A percentile compares a stretch with the other conserved stretches of the same genome.
These are phyloP conservation scores for Neostethus bicornis DNA, from an alignment of 2,797 vertebrate species.

Conservation along the genomic window DNA sequence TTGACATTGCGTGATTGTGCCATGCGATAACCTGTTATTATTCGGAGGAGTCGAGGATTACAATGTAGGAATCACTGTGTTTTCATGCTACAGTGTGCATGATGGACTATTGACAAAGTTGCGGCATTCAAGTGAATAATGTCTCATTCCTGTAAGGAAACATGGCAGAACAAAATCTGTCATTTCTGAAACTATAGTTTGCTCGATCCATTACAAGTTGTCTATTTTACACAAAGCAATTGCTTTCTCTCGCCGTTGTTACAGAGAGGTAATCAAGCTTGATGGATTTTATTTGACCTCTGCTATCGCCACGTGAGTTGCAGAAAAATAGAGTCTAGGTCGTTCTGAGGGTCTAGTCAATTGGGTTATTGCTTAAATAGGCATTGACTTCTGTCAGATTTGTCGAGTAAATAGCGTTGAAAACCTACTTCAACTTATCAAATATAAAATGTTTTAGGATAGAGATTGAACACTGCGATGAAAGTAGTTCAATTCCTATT, in stretches of 20 bases:
- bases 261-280: slow-evolving; percentile 41
- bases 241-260: slow-evolving; percentile 41
- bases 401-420: slow-evolving; percentile 22
- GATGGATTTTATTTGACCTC: slow-evolving; percentile 66
- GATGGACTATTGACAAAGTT: slow-evolving; percentile 33
- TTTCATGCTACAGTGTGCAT: slow-evolving; percentile 29
- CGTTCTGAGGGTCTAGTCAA: slow-evolving; percentile 44
- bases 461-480: slow-evolving; percentile 27
- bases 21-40: slow-evolving; percentile 66
- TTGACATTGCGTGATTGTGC: slow-evolving; percentile 42
- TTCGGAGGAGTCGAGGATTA: slow-evolving; percentile 46
- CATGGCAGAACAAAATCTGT: slow-evolving; percentile 32
- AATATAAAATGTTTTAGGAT: slow-evolving; percentile 34
- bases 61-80: slow-evolving; percentile 51
- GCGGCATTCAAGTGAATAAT: slow-evolving; percentile 37
- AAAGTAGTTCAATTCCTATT: slow-evolving; percentile 38
- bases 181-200: slow-evolving; percentile 47
- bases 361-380: slow-evolving; percentile 47
- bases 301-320: slow-evolving; percentile 51
- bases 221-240: slow-evolving; percentile 38
- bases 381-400: slow-evolving; percentile 52
- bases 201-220: slow-evolving; percentile 21
- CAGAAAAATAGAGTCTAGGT: slow-evolving; percentile 37
- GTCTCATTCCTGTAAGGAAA: slow-evolving; percentile 25
- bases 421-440: slow-evolving; percentile 48